Conservation (phyloP, 2,888 invertebrate species). For the Apamea crenata region DNA sequence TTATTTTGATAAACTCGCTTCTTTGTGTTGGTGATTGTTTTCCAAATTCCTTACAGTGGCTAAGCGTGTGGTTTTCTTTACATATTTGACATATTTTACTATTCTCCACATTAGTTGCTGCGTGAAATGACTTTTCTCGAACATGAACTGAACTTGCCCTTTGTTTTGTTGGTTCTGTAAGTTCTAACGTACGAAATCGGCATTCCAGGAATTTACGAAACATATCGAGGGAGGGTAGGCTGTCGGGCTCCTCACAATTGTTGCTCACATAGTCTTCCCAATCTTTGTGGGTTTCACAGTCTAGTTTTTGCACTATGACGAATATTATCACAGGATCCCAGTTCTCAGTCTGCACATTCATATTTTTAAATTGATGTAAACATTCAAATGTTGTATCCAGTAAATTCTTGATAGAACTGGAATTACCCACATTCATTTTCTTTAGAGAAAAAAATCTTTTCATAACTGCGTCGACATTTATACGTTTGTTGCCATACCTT, state of each 20-base stretch:
- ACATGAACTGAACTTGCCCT: conserved; percentile 1
- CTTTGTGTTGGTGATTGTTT: conserved; percentile 49
- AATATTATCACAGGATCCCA: conserved; percentile 60
- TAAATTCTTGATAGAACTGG: conserved; percentile 62
- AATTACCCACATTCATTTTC: too few species aligned
- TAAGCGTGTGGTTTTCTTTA: conserved; percentile 54
- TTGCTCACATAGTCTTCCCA: conserved; percentile 55
- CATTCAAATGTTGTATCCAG: conserved; percentile 65
- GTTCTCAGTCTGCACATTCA: conserved; percentile 16
- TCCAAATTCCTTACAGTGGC: conserved; percentile 62
- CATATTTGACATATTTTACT: conserved; percentile 50
- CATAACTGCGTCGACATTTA: too few species aligned
- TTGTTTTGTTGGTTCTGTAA: conserved; percentile 10
- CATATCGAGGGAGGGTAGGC: conserved; percentile 6
- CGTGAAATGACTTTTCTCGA: conserved; percentile 27
- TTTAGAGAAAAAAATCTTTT: too few species aligned
- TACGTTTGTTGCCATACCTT: too few species aligned
- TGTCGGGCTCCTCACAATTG: conserved; percentile 7
- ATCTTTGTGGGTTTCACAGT: conserved; percentile 42
- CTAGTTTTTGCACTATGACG: conserved; percentile 61
- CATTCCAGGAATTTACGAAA: conserved; percentile 31
- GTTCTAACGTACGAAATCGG: conserved; percentile 32
- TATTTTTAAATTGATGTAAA: conserved; percentile 47
- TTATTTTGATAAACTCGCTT: conserved; percentile 50
- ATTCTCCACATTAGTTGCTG: conserved; percentile 24